These are phyloP conservation scores for Dryobota labecula DNA, from an alignment of 2,888 invertebrate species.

Conservation along the genomic window DNA sequence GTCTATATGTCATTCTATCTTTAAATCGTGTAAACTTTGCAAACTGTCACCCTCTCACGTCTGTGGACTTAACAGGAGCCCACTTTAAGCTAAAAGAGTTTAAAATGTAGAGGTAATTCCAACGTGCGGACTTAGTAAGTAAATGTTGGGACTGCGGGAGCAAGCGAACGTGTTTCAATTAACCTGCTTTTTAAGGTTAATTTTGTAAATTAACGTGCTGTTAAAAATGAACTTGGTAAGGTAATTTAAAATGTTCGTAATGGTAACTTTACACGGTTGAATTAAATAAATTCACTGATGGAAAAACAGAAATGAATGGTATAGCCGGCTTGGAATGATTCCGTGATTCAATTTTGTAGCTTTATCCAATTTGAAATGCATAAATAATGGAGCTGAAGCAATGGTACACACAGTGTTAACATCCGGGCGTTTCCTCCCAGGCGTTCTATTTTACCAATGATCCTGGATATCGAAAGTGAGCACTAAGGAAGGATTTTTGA, in stretches of 20 bases:
- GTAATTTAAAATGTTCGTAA: neutral
- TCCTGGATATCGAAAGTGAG: no score
- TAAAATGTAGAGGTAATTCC: constrained; percentile 37
- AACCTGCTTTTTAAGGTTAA: neutral
- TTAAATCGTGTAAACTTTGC: constrained; percentile 6
- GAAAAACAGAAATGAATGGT: neutral
- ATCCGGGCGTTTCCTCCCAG: no score
- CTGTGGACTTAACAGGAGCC: constrained; percentile 6
- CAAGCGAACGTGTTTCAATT: constrained; percentile 25
- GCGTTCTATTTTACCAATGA: no score
- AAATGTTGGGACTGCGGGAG: neutral
- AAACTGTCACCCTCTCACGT: constrained; percentile 12
- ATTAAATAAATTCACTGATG: neutral
- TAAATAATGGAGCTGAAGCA: neutral
- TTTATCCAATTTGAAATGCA: neutral
- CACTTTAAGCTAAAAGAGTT: constrained; percentile 30
- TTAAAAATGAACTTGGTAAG: neutral
- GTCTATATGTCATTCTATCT: neutral
- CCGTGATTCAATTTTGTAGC: neutral
- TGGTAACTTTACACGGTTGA: no score
- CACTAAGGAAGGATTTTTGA: no score
- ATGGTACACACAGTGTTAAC: no score
- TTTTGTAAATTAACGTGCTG: neutral
- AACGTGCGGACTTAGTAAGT: constrained; percentile 12
- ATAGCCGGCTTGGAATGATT: neutral